Evolutionary conservation across 2,113 vertebrate species (phyloP), one percentile per base, ranked within the genome.

Genomic region (Eulemur rufifrons): DNA sequence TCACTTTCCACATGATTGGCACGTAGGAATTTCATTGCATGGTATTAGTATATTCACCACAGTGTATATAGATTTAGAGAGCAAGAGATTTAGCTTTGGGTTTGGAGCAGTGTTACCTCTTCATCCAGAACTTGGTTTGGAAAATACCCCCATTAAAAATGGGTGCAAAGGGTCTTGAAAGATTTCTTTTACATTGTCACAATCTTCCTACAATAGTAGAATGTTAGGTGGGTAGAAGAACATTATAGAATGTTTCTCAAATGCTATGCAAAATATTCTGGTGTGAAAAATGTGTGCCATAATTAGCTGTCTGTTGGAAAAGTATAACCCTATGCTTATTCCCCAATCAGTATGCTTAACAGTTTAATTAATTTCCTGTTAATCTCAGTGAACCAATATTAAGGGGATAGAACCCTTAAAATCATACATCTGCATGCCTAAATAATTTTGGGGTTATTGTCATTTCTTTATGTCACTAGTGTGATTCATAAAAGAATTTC

Each of bases 401-500:
- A 71, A 23, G 85, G 25, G 29, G 11, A 29, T 15, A 77, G 27
- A n/a, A 2, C 32, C 34, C 39, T 17, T 77, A 89, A 91, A 92
- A 61, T 81, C 37, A 21, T 15, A 52, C 34, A 47, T 94, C 82
- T 88, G 37, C 29, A 50, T 83, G 63, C 45, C 61, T 89, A 56
- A 74, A 18, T 84, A 81, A 86, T 64, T 85, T 85, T 3, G 8
- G 23, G 13, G 20, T 86, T 94, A 47, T 78, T 97, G 81, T 91
- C 4, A 56, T 81, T 89, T 18, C n/a, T 78, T 86, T 82, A 68
- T 80, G 68, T 92, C 86, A 94, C n/a, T 93, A 18, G 52, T 76
- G 8, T 18, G 15, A 95, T 89, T 86, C 73, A 47, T 11, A 93
- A 80, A 94, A 50, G 92, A 94, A 87, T 78, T 94, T 89, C 94